Conservation (phyloP, 2,888 invertebrate species). For the Bruchidius siliquastri region DNA sequence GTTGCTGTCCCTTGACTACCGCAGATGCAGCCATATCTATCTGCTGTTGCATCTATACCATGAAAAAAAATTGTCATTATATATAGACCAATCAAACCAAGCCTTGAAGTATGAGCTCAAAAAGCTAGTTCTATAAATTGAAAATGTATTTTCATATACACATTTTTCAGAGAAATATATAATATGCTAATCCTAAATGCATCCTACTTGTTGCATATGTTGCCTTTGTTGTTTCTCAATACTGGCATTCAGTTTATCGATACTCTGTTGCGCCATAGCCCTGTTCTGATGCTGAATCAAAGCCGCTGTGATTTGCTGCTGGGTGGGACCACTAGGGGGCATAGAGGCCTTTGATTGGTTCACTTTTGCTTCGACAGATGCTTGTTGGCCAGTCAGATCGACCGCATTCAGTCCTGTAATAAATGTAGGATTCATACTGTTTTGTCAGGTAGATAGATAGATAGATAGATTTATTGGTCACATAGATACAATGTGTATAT, state of each 20-base stretch:
- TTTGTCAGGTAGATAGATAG: too few relatives aligned
- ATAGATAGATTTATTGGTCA: too few relatives aligned
- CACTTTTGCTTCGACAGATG: slow-evolving; percentile 35
- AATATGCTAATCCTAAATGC: neutral
- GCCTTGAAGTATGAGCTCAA: too few relatives aligned
- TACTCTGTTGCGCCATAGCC: slow-evolving; percentile 55
- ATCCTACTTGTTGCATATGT: slow-evolving; percentile 33
- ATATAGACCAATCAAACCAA: neutral
- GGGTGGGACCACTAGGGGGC: slow-evolving; percentile 50
- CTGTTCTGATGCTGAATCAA: slow-evolving; percentile 64
- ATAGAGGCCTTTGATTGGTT: slow-evolving; percentile 36
- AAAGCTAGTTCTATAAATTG: too few relatives aligned
- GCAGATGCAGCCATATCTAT: slow-evolving; percentile 32
- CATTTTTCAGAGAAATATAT: too few relatives aligned
- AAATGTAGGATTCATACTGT: too few relatives aligned
- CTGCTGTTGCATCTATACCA: slow-evolving; percentile 41
- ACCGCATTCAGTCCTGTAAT: slow-evolving; percentile 37
- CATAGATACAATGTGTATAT: too few relatives aligned
- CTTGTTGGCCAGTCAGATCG: slow-evolving; percentile 43
- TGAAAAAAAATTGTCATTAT: too few relatives aligned
- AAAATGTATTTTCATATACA: too few relatives aligned
- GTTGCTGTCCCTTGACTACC: slow-evolving; percentile 37
- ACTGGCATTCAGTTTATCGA: slow-evolving; percentile 56
- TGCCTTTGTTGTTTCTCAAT: slow-evolving; percentile 57
- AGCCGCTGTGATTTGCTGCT: slow-evolving; percentile 59